Evolutionary conservation across 2,113 vertebrate species (phyloP).

Genomic region (Lophochroa leadbeateri): DNA sequence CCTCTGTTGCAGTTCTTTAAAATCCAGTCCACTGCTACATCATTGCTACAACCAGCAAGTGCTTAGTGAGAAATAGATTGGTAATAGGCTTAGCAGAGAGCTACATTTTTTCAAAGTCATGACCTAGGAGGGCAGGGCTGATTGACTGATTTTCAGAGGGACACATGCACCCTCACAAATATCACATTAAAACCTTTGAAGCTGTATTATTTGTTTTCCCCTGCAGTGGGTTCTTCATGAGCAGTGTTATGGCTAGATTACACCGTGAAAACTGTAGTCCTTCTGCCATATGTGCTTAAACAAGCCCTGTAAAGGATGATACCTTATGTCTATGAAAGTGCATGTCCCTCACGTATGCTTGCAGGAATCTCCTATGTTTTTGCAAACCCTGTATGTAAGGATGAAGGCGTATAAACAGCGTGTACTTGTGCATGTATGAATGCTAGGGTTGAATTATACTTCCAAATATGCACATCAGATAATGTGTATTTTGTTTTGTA

Average conservation of each 20-base stretch:
- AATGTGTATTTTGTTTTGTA: accelerated
- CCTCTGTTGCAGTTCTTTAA: not conserved
- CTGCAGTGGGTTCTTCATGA: not conserved
- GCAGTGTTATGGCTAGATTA: accelerated
- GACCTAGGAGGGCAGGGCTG: not conserved
- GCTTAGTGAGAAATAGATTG: not conserved
- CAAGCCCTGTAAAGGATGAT: not conserved
- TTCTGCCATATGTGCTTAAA: not conserved
- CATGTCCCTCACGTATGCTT: accelerated
- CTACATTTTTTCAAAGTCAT: not conserved
- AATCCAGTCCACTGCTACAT: not conserved
- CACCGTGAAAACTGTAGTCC: not conserved
- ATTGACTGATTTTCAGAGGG: not conserved
- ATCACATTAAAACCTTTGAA: not conserved
- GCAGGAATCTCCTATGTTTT: accelerated
- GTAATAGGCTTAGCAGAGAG: not conserved
- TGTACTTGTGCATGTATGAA: not conserved
- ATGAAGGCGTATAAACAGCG: accelerated
- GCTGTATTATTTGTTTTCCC: not conserved
- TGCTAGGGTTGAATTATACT: not conserved
- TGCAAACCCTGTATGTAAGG: not conserved
- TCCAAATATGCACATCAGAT: accelerated
- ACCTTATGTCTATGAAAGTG: accelerated
- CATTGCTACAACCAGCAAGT: not conserved
- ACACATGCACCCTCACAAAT: not conserved